Conservation (phyloP, 2,888 invertebrate genomes). For the Hyposoter dolosus region DNA sequence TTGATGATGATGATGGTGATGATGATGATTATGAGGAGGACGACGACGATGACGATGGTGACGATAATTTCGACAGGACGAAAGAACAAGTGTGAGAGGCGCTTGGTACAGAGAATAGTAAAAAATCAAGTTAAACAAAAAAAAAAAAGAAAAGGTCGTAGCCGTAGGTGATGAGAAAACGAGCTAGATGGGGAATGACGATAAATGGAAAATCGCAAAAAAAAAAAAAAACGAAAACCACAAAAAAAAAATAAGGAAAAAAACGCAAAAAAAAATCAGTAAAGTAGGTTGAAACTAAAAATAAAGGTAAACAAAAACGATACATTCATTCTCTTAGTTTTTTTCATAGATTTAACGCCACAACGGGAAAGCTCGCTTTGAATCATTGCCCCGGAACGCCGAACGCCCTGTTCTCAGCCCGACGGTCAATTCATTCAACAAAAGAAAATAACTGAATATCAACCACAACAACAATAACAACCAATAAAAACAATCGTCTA, state of each 20-base stretch:
- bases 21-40: slow-evolving; percentile 32
- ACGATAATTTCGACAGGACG: slow-evolving; percentile 46
- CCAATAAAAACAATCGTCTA: slow-evolving; percentile 54
- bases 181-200: slow-evolving; percentile 69
- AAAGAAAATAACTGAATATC: slow-evolving; percentile 16
- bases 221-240: slow-evolving; percentile 64
- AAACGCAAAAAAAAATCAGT: slow-evolving; percentile 68
- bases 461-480: not conserved
- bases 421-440: slow-evolving; percentile 49
- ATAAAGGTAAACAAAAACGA: slow-evolving; percentile 68
- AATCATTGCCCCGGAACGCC: slow-evolving; percentile 80
- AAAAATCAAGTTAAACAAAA: slow-evolving; percentile 62
- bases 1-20: slow-evolving; percentile 35
- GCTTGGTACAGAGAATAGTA: slow-evolving; percentile 56
- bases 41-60: slow-evolving; percentile 42
- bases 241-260: slow-evolving; percentile 62
- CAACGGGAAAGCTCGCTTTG: slow-evolving; percentile 78
- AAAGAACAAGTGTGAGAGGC: slow-evolving; percentile 63
- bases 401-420: slow-evolving; percentile 82
- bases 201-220: slow-evolving; percentile 33
- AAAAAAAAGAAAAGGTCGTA: slow-evolving; percentile 67
- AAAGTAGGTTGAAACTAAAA: slow-evolving; percentile 72
- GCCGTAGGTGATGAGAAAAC: slow-evolving; percentile 64
- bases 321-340: slow-evolving; percentile 82
- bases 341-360: slow-evolving; percentile 80